Evolutionary conservation across 2,888 invertebrate genomes (phyloP).

Genomic region (Dorcus hopei): DNA sequence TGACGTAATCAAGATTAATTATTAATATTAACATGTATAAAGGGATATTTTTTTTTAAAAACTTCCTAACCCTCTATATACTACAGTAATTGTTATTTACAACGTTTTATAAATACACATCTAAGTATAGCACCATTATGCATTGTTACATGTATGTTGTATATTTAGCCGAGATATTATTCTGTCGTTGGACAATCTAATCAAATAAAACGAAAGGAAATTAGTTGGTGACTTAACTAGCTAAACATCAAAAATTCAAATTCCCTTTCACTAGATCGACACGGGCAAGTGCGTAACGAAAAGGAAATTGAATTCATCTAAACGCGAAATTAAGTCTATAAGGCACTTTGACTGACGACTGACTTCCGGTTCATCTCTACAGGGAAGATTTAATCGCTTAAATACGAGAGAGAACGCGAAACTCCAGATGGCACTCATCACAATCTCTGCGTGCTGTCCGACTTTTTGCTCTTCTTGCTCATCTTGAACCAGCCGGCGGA

Average conservation of each 20-base stretch:
- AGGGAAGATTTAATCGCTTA: slow-evolving; percentile 15
- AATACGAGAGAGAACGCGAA: slow-evolving; percentile 17
- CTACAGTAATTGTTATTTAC: slow-evolving; percentile 21
- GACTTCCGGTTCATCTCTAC: slow-evolving; percentile 14
- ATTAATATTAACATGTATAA: slow-evolving; percentile 6
- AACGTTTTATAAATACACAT: slow-evolving; percentile 16
- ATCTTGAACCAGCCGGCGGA: slow-evolving; percentile 72
- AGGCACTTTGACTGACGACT: slow-evolving; percentile 20
- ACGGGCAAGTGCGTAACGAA: slow-evolving; percentile 34
- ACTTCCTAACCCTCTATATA: slow-evolving; percentile 19
- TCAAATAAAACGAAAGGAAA: background rate
- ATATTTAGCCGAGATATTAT: background rate
- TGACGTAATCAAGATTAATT: slow-evolving; percentile 1
- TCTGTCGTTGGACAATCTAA: too few relatives aligned
- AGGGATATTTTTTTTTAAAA: slow-evolving; percentile 5
- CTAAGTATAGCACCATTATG: slow-evolving; percentile 20
- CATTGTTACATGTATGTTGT: slow-evolving; percentile 10
- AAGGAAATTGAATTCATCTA: slow-evolving; percentile 36
- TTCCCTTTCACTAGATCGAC: slow-evolving; percentile 43
- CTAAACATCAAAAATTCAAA: slow-evolving; percentile 26
- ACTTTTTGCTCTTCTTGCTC: slow-evolving; percentile 52
- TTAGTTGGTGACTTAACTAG: background rate
- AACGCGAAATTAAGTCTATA: slow-evolving; percentile 16
- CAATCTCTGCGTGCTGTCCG: slow-evolving; percentile 40
- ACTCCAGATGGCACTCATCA: slow-evolving; percentile 29